Conservation (phyloP, 2,888 invertebrate species). For the Chelonus formosanus region DNA sequence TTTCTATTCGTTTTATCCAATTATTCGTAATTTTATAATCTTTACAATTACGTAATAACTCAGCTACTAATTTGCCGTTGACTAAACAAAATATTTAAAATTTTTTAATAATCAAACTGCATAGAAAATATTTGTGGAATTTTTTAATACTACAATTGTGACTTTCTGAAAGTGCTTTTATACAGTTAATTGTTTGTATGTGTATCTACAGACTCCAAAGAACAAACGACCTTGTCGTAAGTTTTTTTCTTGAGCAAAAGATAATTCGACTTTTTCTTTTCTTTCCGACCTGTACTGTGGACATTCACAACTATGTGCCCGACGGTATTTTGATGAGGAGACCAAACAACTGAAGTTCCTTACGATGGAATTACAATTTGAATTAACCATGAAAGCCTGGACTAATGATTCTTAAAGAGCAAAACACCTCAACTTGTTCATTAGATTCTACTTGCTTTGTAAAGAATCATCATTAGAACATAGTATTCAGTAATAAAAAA, state of each 20-base stretch:
- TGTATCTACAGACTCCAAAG: not conserved
- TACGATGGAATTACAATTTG: constrained; percentile 60
- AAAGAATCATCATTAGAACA: constrained; percentile 43
- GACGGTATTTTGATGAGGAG: constrained; percentile 64
- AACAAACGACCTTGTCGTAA: constrained; percentile 39
- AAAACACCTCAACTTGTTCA: constrained; percentile 46
- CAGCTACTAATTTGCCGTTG: too few relatives aligned
- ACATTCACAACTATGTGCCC: constrained; percentile 48
- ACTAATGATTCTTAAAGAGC: constrained; percentile 64
- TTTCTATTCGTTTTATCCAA: not conserved
- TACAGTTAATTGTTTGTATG: not conserved
- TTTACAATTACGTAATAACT: too few relatives aligned
- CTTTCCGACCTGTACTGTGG: constrained; percentile 19
- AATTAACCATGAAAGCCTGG: constrained; percentile 61
- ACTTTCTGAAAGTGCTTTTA: not conserved
- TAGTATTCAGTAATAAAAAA: constrained; percentile 9
- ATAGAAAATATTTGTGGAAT: constrained; percentile 26
- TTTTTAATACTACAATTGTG: constrained; percentile 22
- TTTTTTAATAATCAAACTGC: not conserved
- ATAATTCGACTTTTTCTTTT: constrained; percentile 53
- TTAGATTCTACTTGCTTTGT: constrained; percentile 51
- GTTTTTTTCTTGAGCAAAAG: constrained; percentile 55
- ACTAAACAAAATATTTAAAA: too few relatives aligned
- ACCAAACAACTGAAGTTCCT: constrained; percentile 36
- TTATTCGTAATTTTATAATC: too few relatives aligned